phyloP scores from a whole-genome alignment of 2,113 vertebrate genomes.

The Ondatra zibethicus region DNA sequence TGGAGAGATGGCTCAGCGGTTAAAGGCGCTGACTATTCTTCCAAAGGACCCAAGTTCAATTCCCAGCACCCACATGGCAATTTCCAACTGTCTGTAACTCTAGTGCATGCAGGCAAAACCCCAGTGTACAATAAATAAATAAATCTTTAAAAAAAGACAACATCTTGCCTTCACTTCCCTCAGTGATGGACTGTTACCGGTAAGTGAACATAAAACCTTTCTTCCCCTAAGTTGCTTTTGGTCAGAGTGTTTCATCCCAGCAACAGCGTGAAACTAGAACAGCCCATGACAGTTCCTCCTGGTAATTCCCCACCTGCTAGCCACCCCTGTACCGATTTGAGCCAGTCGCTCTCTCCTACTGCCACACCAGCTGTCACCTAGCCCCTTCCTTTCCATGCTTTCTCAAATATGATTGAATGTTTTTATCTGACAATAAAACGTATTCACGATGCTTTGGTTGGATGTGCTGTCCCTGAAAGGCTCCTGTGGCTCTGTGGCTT shows the following conservation, averaged over 20 bases:
- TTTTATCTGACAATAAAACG: not conserved
- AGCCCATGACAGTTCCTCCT: not conserved
- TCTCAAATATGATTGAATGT: not conserved
- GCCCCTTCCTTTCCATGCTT: not conserved
- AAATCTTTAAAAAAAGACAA: too few relatives aligned
- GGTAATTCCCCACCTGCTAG: not conserved
- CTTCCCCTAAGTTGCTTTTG: not conserved
- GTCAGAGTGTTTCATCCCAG: not conserved
- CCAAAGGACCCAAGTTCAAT: too few relatives aligned
- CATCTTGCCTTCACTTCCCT: not conserved
- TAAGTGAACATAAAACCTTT: not conserved
- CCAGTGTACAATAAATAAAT: too few relatives aligned
- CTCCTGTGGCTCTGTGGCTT: not conserved
- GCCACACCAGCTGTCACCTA: not conserved
- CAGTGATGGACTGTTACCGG: not conserved
- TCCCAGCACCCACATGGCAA: too few relatives aligned
- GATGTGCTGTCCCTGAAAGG: not conserved
- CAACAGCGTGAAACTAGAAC: not conserved
- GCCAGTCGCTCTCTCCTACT: not conserved
- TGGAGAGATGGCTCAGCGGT: too few relatives aligned
- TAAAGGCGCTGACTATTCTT: too few relatives aligned
- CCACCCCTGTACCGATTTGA: not conserved
- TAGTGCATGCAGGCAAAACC: too few relatives aligned
- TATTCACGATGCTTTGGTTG: too few relatives aligned
- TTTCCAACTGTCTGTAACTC: too few relatives aligned